Percentiles rank a stretch among this genome's conserved stretches.
Evolutionary conservation across 2,797 vertebrate species (phyloP).

Genomic region (Lithobates sylvaticus): DNA sequence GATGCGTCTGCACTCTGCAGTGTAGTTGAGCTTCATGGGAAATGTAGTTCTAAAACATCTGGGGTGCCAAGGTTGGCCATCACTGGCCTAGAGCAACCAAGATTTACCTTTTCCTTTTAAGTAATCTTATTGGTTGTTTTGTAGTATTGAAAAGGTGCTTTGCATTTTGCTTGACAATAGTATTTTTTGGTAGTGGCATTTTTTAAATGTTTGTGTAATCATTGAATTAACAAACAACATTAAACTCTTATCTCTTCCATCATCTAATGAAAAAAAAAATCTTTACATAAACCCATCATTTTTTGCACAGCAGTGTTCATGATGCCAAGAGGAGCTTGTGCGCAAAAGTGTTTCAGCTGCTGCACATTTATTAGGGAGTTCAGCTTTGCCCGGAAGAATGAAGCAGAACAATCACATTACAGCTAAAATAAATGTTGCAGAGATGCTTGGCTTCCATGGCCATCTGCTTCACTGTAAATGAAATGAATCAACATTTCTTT

Average conservation of each 20-base stretch:
- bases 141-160: no score
- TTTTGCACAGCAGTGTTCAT: not conserved
- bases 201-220: no score
- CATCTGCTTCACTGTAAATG: slow-evolving; percentile 38
- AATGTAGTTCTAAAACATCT: no score
- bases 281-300: not conserved
- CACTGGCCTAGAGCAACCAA: no score
- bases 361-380: slow-evolving; percentile 36
- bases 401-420: slow-evolving; percentile 53
- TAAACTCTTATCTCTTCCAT: not conserved
- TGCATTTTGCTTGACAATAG: no score
- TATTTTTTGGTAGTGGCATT: no score
- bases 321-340: not conserved
- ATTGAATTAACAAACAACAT: not conserved
- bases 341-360: slow-evolving; percentile 5
- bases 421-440: slow-evolving; percentile 50
- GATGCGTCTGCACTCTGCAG: no score
- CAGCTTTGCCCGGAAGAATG: slow-evolving; percentile 40
- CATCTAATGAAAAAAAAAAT: not conserved
- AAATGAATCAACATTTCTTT: slow-evolving; percentile 49
- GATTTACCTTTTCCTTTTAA: no score
- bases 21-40: no score
- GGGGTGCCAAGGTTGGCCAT: no score
- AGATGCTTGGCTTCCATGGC: slow-evolving; percentile 29
- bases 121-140: no score